phyloP scores from a whole-genome alignment of 2,888 invertebrate genomes.

The Ypsolopha scabrella region DNA sequence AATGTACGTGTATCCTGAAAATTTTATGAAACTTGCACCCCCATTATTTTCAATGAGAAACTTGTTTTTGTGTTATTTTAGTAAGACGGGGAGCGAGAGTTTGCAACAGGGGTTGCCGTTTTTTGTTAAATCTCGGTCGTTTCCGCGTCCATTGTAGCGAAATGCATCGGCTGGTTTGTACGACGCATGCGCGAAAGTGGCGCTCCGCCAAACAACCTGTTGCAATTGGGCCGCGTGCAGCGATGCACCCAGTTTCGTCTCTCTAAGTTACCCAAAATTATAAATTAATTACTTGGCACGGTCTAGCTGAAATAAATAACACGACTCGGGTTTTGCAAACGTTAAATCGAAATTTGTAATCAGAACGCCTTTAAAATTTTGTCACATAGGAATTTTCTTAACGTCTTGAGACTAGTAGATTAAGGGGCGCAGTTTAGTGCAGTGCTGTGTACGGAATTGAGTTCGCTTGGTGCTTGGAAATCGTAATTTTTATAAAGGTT shows the following conservation, averaged over 20 bases:
- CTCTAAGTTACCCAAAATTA: constrained; percentile 9
- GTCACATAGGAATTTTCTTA: constrained; percentile 5
- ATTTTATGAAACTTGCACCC: no score
- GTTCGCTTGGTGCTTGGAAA: constrained; percentile 41
- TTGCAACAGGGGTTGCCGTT: neutral
- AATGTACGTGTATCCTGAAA: no score
- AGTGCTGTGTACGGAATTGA: constrained; percentile 44
- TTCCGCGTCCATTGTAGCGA: constrained; percentile 41
- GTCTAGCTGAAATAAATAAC: no score
- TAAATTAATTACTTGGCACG: no score
- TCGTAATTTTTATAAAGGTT: constrained; percentile 22
- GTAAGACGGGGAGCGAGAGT: no score
- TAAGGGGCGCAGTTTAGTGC: constrained; percentile 29
- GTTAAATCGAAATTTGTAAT: neutral
- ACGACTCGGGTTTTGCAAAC: no score
- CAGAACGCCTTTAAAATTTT: constrained; percentile 11
- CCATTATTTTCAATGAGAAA: no score
- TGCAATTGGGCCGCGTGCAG: constrained; percentile 64
- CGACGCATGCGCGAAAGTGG: constrained; percentile 49
- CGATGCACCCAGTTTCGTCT: constrained; percentile 51
- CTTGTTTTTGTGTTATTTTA: no score
- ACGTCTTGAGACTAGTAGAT: constrained; percentile 34
- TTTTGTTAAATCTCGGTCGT: neutral
- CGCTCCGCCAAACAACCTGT: constrained; percentile 62
- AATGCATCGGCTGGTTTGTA: constrained; percentile 31